Evolutionary conservation across 2,888 invertebrate genomes (phyloP).

Genomic region (Trissolcus japonicus): DNA sequence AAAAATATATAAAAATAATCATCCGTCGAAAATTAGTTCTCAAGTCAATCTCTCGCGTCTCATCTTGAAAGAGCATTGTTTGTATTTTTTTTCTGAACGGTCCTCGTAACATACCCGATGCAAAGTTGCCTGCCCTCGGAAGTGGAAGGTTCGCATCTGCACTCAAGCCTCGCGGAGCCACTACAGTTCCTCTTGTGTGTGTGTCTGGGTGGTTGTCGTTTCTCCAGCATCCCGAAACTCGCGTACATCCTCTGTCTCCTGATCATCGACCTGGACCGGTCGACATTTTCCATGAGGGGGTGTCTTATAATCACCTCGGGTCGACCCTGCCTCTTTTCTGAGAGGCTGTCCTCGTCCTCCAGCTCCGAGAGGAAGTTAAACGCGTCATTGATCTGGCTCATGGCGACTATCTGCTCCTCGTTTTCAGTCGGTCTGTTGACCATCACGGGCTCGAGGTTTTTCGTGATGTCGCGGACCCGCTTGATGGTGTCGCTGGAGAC

Average conservation of each 20-base stretch:
- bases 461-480: conserved; percentile 72
- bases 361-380: conserved; percentile 71
- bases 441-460: conserved; percentile 72
- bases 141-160: conserved; percentile 60
- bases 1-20: too few relatives aligned
- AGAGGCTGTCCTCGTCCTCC: conserved; percentile 60
- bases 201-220: conserved; percentile 18
- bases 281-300: conserved; percentile 17
- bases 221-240: conserved; percentile 49
- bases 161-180: conserved; percentile 34
- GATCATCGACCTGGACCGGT: conserved; percentile 10
- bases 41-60: neutral
- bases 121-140: conserved; percentile 54
- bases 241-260: conserved; percentile 54
- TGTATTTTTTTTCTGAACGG: neutral
- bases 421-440: conserved; percentile 16
- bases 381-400: conserved; percentile 69
- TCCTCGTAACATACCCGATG: conserved; percentile 39
- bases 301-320: conserved; percentile 50
- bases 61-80: neutral
- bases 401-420: conserved; percentile 40
- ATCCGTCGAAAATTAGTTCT: neutral
- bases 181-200: conserved; percentile 18
- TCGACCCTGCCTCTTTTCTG: conserved; percentile 8
- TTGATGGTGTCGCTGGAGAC: conserved; percentile 74